Conservation (phyloP, 2,888 invertebrate species). For the Onthophagus sagittarius region DNA sequence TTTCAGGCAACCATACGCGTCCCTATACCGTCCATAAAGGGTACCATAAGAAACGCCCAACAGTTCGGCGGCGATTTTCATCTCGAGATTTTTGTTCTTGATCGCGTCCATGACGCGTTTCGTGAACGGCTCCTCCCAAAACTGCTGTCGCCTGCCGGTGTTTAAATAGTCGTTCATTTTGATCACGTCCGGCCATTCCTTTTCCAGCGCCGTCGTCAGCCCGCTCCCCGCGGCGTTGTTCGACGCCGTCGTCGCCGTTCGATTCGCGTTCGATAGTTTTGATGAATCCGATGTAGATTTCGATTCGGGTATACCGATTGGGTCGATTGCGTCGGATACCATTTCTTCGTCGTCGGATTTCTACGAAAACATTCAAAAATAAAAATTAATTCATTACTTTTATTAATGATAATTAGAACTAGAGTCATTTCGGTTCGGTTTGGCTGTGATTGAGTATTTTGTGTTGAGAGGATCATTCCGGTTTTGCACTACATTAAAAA, state of each 20-base stretch:
- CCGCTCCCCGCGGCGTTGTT: slow-evolving; percentile 37
- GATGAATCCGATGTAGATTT: slow-evolving; percentile 14
- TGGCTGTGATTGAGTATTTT: too few species aligned
- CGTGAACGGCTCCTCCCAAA: slow-evolving; percentile 90
- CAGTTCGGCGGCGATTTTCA: slow-evolving; percentile 89
- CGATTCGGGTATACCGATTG: slow-evolving; percentile 32
- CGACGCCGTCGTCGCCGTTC: slow-evolving; percentile 1
- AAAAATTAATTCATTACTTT: too few species aligned
- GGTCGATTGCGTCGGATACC: slow-evolving; percentile 35
- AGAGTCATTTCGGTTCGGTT: too few species aligned
- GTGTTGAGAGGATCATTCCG: too few species aligned
- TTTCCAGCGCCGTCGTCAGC: slow-evolving; percentile 45
- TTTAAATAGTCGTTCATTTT: slow-evolving; percentile 84
- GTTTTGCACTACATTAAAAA: too few species aligned
- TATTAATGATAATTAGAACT: too few species aligned
- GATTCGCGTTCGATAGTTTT: background rate
- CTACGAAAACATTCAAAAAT: too few species aligned
- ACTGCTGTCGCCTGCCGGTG: slow-evolving; percentile 82
- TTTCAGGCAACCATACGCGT: slow-evolving; percentile 84
- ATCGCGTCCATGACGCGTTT: slow-evolving; percentile 87
- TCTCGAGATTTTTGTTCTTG: slow-evolving; percentile 84
- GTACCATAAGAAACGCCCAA: slow-evolving; percentile 89
- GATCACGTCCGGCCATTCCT: slow-evolving; percentile 64
- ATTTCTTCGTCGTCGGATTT: slow-evolving; percentile 36
- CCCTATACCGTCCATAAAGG: slow-evolving; percentile 82